Conservation (phyloP, 2,113 vertebrate species). For the Polypterus senegalus region DNA sequence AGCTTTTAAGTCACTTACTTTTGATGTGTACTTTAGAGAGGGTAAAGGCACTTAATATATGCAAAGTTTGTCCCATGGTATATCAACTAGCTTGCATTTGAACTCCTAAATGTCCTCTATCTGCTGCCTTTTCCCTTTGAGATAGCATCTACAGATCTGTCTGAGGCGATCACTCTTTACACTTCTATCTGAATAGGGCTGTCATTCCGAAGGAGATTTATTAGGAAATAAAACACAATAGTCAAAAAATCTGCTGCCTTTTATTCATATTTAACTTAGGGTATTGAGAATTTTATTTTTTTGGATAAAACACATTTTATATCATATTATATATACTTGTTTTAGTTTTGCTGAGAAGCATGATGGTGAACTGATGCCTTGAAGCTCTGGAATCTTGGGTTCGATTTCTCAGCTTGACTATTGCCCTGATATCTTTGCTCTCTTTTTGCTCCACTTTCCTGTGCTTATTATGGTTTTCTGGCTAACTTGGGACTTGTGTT, state of each 20-base stretch:
- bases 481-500: too few relatives aligned
- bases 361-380: too few relatives aligned
- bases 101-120: slow-evolving; percentile 8
- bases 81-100: slow-evolving; percentile 8
- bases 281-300: slow-evolving; percentile 1
- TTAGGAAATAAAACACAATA: slow-evolving; percentile 3
- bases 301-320: not conserved
- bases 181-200: slow-evolving; percentile 2
- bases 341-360: too few relatives aligned
- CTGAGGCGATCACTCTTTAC: slow-evolving; percentile 10
- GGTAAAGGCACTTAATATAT: slow-evolving; percentile 10
- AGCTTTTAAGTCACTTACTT: slow-evolving; percentile 5
- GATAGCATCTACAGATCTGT: slow-evolving; percentile 2
- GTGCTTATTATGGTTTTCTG: too few relatives aligned
- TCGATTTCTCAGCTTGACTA: too few relatives aligned
- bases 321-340: not conserved
- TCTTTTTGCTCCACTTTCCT: too few relatives aligned
- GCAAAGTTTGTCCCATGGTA: slow-evolving; percentile 1
- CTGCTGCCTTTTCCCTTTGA: slow-evolving; percentile 8
- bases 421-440: too few relatives aligned
- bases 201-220: slow-evolving; percentile 7
- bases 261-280: slow-evolving; percentile 1
- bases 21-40: slow-evolving; percentile 11
- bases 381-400: too few relatives aligned
- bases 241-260: slow-evolving; percentile 1